Evolutionary conservation across 1,140 invertebrate genomes (phyloP).

Genomic region (Formica exsecta): DNA sequence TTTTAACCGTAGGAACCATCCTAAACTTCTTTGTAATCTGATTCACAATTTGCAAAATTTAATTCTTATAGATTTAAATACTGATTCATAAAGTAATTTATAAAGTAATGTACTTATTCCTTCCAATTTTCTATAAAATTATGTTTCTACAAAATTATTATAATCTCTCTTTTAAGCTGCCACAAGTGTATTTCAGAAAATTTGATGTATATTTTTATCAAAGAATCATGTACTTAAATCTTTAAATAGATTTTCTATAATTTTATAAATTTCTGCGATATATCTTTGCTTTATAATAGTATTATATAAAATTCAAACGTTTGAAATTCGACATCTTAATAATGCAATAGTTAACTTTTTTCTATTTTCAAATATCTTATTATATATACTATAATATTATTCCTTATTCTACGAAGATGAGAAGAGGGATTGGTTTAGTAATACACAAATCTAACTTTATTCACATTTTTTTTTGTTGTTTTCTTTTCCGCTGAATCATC

Average conservation of each 20-base stretch:
- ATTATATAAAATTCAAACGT: background rate
- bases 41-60: too few species aligned
- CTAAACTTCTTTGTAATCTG: too few species aligned
- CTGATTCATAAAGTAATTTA: background rate
- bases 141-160: background rate
- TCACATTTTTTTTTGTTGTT: constrained; percentile 74
- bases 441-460: constrained; percentile 84
- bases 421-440: constrained; percentile 71
- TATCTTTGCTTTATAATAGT: background rate
- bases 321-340: background rate
- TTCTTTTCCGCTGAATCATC: constrained; percentile 75
- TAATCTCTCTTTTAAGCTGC: too few species aligned
- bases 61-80: too few species aligned
- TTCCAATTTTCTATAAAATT: background rate
- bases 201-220: background rate
- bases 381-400: background rate
- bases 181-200: background rate
- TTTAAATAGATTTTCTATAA: background rate
- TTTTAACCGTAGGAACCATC: too few species aligned
- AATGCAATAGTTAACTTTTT: background rate
- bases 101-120: background rate
- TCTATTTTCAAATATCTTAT: background rate
- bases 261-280: background rate
- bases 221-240: background rate
- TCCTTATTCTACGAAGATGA: constrained; percentile 32